Evolutionary conservation across 2,888 invertebrate species (phyloP), one percentile per base, ranked within the genome.

Genomic region (Chymomyza amoena): DNA sequence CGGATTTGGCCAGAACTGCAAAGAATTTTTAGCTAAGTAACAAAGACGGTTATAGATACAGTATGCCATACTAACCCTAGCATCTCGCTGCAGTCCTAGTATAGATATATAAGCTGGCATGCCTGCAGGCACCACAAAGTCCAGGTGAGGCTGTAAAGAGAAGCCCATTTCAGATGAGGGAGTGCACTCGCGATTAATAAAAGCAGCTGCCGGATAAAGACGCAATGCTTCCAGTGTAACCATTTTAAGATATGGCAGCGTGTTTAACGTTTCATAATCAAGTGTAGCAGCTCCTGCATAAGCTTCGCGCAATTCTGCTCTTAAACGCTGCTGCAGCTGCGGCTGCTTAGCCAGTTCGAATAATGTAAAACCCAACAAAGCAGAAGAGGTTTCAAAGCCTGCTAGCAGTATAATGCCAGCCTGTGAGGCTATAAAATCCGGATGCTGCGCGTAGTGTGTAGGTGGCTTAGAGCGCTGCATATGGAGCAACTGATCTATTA

Each of bases 401-500:
- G 90, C 91, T 32, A 90, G 73, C 39, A 91, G 75, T 63, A 91
- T 88, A 18, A 90, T 87, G n/a, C 85, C 88, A 6, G 89, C 90
- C 65, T 91, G 91, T 4, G 91, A 88, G 10, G 89, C 77, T 39
- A 91, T 79, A 50, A 88, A 85, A 62, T 91, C 90, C 1, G 82
- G 64, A 61, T 89, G 84, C 15, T 87, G 81, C 0, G 66, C 69
- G 54, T 81, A 84, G 56, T 84, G 84, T 9, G 18, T n/a, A 4
- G 18, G 10, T 0, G 83, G 61, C 6, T 63, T 69, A 3, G 20
- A 61, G 77, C 74, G 7, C 61, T 88, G 91, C 10, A 93, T 71
- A 25, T 91, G 88, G 60, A 92, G 75, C 18, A 93, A 77, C 16
- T 92, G 78, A 66, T 92, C 92, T 7, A 93, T 89, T 2, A 93